Evolutionary conservation across 2,888 invertebrate species (phyloP), one percentile per base, ranked within the genome.

Genomic region (Dasysyrphus tricinctus): DNA sequence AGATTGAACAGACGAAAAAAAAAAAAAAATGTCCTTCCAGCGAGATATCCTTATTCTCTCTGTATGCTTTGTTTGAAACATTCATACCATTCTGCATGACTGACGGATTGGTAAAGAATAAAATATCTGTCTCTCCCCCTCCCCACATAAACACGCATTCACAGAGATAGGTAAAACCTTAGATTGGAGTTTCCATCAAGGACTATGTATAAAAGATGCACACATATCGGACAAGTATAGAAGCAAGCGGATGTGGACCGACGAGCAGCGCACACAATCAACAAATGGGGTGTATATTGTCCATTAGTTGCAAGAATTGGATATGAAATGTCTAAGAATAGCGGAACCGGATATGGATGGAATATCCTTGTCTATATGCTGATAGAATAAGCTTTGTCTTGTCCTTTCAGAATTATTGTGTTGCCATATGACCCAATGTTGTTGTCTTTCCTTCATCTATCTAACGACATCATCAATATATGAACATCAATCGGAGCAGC

Each of bases 271-370:
- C 24, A 59, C 5, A 79, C 77, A 85, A 73, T 84, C 79, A 84
- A 80, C 80, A 85, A 80, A 85, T 80, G 80, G 85, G 61, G 74
- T 81, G 81, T 74, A 57, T 59, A 81, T 74, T 65, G 85, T 74
- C 81, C 81, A 85, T 85, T 85, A 85, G 81, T 78, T 81, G 69
- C 77, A 78, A 49, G 81, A 74, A 78, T 78, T 63, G 80, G 61
- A 74, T 81, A 57, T 78, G 77, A 61, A 67, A 75, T 67, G 51
- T 47, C 79, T 76, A 57, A 84, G 74, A 80, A 75, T 75, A 70
- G 69, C 74, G 69, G 63, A 78, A 78, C 61, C 73, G 81, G 81
- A 81, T 85, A 69, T 74, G 67, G 74, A 81, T 73, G 73, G 69
- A 63, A 80, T 77, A 80, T 85, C 69, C 54, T 54, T 73, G 49